A percentile compares a stretch with the other conserved stretches of the same genome.
These are phyloP conservation scores for Burhinus oedicnemus DNA, from an alignment of 2,113 vertebrate genomes.

Conservation along the genomic window DNA sequence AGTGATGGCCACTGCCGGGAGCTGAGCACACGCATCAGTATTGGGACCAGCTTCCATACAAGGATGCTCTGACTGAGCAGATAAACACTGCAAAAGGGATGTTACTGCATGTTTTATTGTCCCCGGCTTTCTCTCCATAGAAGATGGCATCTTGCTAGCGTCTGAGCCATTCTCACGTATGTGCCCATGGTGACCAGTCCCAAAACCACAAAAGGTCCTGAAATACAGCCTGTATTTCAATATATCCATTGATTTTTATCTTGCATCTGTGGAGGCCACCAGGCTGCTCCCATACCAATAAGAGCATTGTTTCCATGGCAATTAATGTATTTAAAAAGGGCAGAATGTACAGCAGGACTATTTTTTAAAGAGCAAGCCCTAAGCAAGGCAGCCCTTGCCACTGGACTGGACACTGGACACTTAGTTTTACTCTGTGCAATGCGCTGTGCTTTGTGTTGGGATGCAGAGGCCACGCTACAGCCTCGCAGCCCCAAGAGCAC, in stretches of 20 bases:
- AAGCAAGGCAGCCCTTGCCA: not conserved
- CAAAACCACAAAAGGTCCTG: conserved; percentile 18
- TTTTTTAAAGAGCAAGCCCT: not conserved
- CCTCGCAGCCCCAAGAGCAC: not conserved
- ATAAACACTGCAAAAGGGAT: not conserved
- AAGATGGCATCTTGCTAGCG: not conserved
- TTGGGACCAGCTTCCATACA: not conserved
- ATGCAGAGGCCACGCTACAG: not conserved
- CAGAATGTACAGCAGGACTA: not conserved
- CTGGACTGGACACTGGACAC: not conserved
- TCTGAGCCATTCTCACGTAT: not conserved
- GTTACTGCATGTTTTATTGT: not conserved
- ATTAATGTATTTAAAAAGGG: conserved; percentile 51
- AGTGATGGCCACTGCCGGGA: not conserved
- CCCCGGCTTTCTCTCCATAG: not conserved
- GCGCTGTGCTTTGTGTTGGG: not conserved
- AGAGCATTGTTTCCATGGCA: conserved; percentile 50
- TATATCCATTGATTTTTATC: conserved; percentile 49
- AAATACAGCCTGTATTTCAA: not conserved
- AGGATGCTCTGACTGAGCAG: not conserved
- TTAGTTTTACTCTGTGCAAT: not conserved
- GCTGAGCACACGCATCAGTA: not conserved
- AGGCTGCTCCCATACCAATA: conserved; percentile 19
- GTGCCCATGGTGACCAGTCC: not conserved
- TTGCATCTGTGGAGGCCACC: conserved; percentile 13